These are phyloP conservation scores for Oostethus manadensis DNA, from an alignment of 2,113 vertebrate species.

Conservation along the genomic window DNA sequence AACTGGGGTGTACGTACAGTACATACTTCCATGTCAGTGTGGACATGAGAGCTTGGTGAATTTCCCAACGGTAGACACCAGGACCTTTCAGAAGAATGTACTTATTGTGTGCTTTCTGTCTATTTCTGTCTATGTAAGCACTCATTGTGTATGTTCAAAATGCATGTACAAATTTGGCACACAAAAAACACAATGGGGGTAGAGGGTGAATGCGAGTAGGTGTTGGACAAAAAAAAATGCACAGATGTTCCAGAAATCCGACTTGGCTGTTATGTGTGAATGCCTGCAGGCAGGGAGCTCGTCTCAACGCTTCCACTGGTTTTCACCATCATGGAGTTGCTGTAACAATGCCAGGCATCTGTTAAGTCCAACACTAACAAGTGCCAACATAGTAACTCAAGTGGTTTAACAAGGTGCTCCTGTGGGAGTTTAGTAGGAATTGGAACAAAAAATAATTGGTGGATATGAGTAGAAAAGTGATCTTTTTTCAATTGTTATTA, in stretches of 20 bases:
- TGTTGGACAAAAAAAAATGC: constrained; percentile 47
- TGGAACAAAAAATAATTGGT: background rate
- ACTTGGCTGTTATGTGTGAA: constrained; percentile 42
- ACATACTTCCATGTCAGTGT: constrained; percentile 7
- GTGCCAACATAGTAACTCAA: constrained; percentile 33
- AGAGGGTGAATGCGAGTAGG: no score
- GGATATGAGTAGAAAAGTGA: no score
- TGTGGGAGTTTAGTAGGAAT: background rate
- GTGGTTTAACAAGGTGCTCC: constrained; percentile 34
- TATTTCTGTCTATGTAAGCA: no score
- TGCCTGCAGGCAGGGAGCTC: constrained; percentile 44
- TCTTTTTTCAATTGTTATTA: no score
- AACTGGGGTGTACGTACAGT: no score
- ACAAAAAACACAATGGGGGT: no score
- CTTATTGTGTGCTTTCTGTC: no score
- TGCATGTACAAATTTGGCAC: no score
- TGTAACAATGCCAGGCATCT: constrained; percentile 44
- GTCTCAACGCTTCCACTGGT: constrained; percentile 41
- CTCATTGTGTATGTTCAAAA: constrained; percentile 12
- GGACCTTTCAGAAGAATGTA: no score
- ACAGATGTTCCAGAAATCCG: constrained; percentile 58
- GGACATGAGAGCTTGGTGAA: constrained; percentile 24
- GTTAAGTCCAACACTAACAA: constrained; percentile 43
- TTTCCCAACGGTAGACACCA: constrained; percentile 21
- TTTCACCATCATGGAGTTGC: constrained; percentile 53